These are phyloP conservation scores for Drosophila fuyamai DNA, from an alignment of 1,140 invertebrate genomes.

Conservation along the genomic window DNA sequence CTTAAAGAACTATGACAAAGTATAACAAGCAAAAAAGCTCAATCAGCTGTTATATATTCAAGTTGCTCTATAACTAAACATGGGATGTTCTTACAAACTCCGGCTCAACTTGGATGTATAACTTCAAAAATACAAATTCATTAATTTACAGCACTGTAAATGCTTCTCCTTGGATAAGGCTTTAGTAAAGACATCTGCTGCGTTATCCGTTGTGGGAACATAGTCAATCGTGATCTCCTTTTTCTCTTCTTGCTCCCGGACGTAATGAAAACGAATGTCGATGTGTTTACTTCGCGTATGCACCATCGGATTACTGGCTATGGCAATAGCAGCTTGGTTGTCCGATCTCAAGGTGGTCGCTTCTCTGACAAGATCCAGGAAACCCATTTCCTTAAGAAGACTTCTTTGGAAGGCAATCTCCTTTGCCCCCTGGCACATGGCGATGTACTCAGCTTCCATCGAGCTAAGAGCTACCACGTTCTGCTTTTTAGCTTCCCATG, in stretches of 20 bases:
- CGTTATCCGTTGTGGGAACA: neutral
- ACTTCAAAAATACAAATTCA: neutral
- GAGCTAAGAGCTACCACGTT: neutral
- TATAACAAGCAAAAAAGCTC: no score
- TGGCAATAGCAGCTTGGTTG: conserved; percentile 1
- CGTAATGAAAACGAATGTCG: neutral
- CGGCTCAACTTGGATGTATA: no score
- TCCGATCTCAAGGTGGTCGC: neutral
- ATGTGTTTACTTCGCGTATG: conserved; percentile 1
- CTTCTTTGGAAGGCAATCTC: neutral
- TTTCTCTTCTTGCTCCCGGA: neutral
- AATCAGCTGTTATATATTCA: no score
- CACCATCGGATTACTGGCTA: neutral
- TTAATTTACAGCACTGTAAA: neutral
- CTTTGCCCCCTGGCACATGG: neutral
- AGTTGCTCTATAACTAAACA: no score
- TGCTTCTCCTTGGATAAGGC: neutral
- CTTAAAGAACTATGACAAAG: no score
- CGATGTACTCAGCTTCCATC: neutral
- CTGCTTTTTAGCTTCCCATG: neutral
- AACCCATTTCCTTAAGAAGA: neutral
- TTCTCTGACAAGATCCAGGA: neutral
- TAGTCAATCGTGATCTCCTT: neutral
- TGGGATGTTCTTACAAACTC: no score
- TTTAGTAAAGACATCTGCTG: neutral